These are phyloP conservation scores for Ceratina calcarata DNA, from an alignment of 1,140 invertebrate genomes.

Conservation along the genomic window DNA sequence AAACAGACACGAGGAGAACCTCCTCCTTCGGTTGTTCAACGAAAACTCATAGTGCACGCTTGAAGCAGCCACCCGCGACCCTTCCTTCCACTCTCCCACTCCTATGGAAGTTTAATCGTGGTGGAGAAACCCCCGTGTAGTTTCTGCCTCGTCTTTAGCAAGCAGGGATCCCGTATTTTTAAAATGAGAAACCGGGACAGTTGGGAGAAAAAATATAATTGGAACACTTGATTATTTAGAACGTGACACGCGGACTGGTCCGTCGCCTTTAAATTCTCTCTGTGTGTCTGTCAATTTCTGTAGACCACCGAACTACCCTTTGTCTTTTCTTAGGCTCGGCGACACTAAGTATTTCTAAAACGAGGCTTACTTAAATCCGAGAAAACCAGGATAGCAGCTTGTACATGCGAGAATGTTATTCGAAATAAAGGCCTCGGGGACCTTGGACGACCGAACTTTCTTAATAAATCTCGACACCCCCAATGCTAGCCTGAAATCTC, in stretches of 20 bases:
- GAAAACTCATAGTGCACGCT: slow-evolving; percentile 66
- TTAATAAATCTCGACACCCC: slow-evolving; percentile 5
- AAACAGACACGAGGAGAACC: slow-evolving; percentile 39
- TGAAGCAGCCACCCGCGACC: slow-evolving; percentile 43
- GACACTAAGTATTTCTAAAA: no score
- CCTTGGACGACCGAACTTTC: not conserved
- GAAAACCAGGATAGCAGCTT: not conserved
- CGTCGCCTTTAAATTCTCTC: not conserved
- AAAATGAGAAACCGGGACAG: no score
- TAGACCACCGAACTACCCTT: no score
- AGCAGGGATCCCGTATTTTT: not conserved
- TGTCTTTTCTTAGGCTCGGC: no score
- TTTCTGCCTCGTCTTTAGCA: slow-evolving; percentile 24
- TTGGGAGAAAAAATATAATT: not conserved
- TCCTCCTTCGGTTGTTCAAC: slow-evolving; percentile 59
- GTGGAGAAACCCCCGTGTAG: slow-evolving; percentile 52
- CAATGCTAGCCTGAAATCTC: not conserved
- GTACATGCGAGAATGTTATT: not conserved
- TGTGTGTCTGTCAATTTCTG: no score
- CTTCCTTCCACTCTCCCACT: slow-evolving; percentile 3
- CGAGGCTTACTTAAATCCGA: no score
- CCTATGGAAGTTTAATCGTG: slow-evolving; percentile 49
- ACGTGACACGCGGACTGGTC: not conserved
- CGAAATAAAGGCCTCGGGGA: not conserved
- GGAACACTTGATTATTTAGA: not conserved